These are phyloP conservation scores for Eleutherodactylus coqui DNA, from an alignment of 2,797 vertebrate genomes.

Conservation along the genomic window DNA sequence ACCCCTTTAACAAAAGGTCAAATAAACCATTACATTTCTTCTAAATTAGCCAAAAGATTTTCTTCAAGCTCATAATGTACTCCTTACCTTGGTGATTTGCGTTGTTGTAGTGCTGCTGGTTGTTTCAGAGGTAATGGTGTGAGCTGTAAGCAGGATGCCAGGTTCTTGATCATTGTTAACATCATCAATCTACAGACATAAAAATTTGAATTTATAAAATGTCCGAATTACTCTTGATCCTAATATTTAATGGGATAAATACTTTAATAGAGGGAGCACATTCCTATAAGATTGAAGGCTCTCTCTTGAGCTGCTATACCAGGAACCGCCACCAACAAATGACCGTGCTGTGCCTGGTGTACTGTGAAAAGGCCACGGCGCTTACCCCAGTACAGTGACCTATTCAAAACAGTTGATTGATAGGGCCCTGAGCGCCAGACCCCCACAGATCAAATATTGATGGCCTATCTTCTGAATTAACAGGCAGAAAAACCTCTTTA, in stretches of 20 bases:
- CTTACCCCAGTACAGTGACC: too few species aligned
- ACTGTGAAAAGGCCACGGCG: too few species aligned
- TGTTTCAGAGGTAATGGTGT: conserved; percentile 97
- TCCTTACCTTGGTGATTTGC: conserved; percentile 92
- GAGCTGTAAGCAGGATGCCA: conserved; percentile 91
- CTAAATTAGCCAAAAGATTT: neutral
- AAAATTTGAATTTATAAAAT: neutral
- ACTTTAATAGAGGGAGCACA: neutral
- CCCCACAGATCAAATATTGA: too few species aligned
- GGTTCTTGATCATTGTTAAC: conserved; percentile 84
- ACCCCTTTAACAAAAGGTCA: neutral
- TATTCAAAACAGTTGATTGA: too few species aligned
- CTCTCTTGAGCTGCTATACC: too few species aligned
- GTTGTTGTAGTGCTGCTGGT: conserved; percentile 96
- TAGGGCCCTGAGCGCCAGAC: too few species aligned
- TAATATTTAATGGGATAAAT: neutral
- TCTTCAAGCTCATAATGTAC: neutral
- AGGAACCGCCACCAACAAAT: too few species aligned
- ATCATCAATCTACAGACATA: conserved; percentile 82
- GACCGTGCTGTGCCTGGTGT: too few species aligned
- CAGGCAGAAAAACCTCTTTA: too few species aligned
- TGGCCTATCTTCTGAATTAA: too few species aligned
- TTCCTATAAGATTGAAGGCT: too few species aligned
- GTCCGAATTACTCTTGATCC: neutral
- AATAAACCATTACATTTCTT: neutral